Evolutionary conservation across 1,140 invertebrate genomes (phyloP).

Genomic region (Brachionus rubens): DNA sequence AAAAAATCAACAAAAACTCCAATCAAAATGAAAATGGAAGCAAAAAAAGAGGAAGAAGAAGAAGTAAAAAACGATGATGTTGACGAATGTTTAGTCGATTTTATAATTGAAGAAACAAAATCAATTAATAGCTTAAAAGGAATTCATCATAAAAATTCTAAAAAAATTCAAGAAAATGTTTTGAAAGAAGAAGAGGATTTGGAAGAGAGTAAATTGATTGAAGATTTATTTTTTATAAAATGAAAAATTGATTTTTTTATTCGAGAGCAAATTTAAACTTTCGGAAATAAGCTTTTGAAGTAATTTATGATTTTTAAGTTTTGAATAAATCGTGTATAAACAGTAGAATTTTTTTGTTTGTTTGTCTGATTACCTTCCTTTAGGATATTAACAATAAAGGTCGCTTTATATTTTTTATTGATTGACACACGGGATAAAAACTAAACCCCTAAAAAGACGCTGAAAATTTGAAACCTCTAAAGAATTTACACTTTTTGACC

Average conservation of each 20-base stretch:
- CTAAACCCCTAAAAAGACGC: too few species aligned
- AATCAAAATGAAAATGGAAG: not conserved
- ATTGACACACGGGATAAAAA: too few species aligned
- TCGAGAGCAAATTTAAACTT: not conserved
- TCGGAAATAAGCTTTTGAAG: not conserved
- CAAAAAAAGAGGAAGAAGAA: not conserved
- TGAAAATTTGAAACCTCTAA: too few species aligned
- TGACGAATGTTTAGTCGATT: slow-evolving; percentile 37
- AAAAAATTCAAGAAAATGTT: not conserved
- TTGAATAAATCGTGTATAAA: too few species aligned
- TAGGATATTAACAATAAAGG: too few species aligned
- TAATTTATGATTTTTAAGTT: too few species aligned
- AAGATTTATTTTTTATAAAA: slow-evolving; percentile 46
- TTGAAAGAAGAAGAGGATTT: not conserved
- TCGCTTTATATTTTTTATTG: too few species aligned
- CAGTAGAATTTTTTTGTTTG: too few species aligned
- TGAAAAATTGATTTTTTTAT: slow-evolving; percentile 17
- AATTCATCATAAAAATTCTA: not conserved
- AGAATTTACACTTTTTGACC: too few species aligned
- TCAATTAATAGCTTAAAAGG: not conserved
- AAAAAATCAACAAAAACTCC: not conserved
- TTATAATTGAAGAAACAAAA: slow-evolving; percentile 39
- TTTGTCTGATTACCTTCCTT: too few species aligned
- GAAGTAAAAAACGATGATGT: not conserved
- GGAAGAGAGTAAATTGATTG: slow-evolving; percentile 44